phyloP scores from a whole-genome alignment of 2,797 vertebrate species.

The Spea hammondii region DNA sequence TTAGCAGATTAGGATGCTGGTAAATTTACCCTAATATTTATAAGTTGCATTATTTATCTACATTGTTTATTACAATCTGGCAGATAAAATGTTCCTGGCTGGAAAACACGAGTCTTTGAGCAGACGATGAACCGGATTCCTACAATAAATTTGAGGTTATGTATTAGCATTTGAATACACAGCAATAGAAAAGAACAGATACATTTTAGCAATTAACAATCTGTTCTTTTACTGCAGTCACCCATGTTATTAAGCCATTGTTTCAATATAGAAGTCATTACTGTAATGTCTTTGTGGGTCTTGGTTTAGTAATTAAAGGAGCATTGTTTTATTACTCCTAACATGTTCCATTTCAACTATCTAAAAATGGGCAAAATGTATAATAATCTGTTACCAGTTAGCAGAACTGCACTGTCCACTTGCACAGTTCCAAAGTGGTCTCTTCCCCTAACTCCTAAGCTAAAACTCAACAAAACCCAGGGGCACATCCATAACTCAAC shows the following conservation, averaged over 20 bases:
- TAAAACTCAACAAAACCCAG: no score
- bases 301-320: not conserved
- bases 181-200: not conserved
- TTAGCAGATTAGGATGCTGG: constrained; percentile 15
- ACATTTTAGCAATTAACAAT: not conserved
- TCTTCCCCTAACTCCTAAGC: no score
- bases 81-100: not conserved
- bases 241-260: not conserved
- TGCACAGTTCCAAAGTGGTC: no score
- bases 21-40: not conserved
- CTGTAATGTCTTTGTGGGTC: not conserved
- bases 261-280: not conserved
- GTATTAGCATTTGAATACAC: not conserved
- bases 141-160: not conserved
- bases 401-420: not conserved
- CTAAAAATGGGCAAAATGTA: not conserved
- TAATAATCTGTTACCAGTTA: not conserved
- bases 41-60: constrained; percentile 9
- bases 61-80: constrained; percentile 10
- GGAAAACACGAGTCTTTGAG: not conserved
- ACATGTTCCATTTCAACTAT: not conserved
- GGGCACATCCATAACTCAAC: no score
- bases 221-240: not conserved
- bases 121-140: not conserved
- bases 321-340: not conserved